phyloP scores from a whole-genome alignment of 2,888 invertebrate genomes.

The Leucophora obtusa region DNA sequence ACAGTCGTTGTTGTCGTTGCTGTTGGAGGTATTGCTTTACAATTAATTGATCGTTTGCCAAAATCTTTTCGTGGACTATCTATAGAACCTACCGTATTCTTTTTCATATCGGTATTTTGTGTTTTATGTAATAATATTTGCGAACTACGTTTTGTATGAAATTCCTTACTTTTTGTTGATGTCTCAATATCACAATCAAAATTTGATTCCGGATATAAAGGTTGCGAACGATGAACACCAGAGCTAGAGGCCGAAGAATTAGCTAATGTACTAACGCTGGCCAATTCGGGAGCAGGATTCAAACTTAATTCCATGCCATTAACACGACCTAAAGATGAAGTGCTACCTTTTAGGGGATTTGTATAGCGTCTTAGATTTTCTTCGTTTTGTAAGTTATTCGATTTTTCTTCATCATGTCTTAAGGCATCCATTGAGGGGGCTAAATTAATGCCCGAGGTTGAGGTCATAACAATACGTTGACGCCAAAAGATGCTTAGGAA shows the following conservation, averaged over 20 bases:
- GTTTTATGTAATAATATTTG: constrained; percentile 89
- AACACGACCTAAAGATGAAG: constrained; percentile 80
- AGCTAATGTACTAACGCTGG: constrained; percentile 74
- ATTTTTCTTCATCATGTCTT: constrained; percentile 90
- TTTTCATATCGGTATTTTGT: constrained; percentile 90
- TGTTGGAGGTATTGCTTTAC: constrained; percentile 75
- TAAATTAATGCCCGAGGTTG: constrained; percentile 80
- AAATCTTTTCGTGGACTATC: constrained; percentile 85
- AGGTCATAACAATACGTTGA: constrained; percentile 80
- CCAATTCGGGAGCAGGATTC: constrained; percentile 76
- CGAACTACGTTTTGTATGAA: constrained; percentile 80
- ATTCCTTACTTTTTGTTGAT: constrained; percentile 67
- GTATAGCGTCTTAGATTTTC: constrained; percentile 91
- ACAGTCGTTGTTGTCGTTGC: constrained; percentile 69
- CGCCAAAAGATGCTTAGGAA: constrained; percentile 81
- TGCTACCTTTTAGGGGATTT: constrained; percentile 85
- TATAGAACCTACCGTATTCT: constrained; percentile 85
- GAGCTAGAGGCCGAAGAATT: constrained; percentile 78
- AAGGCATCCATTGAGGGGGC: constrained; percentile 82
- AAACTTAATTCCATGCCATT: constrained; percentile 79
- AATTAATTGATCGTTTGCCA: constrained; percentile 86
- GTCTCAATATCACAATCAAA: constrained; percentile 78
- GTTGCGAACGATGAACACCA: constrained; percentile 77
- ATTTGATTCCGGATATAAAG: constrained; percentile 77
- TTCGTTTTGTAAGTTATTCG: constrained; percentile 94